A percentile compares a stretch with the other conserved stretches of the same genome.
Evolutionary conservation across 2,113 vertebrate genomes (phyloP).

Genomic region (Catharus minimus): DNA sequence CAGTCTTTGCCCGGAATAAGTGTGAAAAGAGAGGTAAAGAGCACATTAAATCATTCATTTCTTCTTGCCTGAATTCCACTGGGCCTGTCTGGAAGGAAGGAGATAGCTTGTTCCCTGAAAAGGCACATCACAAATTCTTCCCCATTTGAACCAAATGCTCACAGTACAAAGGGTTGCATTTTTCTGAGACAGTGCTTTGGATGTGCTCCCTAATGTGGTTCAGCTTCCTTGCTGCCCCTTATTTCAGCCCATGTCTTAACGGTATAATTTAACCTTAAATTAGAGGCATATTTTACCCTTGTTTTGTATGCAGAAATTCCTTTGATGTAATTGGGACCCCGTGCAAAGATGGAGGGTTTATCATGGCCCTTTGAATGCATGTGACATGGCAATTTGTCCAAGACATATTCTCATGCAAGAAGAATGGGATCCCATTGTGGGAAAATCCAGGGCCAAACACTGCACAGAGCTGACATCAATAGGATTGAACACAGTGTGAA

Average conservation of each 20-base stretch:
- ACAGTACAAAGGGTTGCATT: not conserved
- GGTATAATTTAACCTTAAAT: constrained; percentile 56
- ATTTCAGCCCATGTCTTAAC: constrained; percentile 30
- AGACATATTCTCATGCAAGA: constrained; percentile 61
- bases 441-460: constrained; percentile 43
- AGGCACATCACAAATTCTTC: not conserved
- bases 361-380: constrained; percentile 48
- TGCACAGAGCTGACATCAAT: constrained; percentile 45
- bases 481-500: constrained; percentile 53
- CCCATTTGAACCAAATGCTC: not conserved
- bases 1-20: not conserved
- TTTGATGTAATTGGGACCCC: constrained; percentile 41
- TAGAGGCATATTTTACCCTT: constrained; percentile 49
- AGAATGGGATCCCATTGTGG: constrained; percentile 57
- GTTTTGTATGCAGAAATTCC: constrained; percentile 57
- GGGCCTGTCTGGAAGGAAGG: not conserved
- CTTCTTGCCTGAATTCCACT: not conserved
- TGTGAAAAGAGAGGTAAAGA: not conserved
- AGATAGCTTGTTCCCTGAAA: not conserved
- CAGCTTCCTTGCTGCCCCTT: constrained; percentile 24
- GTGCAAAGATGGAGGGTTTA: constrained; percentile 40
- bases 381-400: constrained; percentile 67
- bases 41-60: not conserved
- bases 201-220: constrained; percentile 8
- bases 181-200: constrained; percentile 1